These are phyloP conservation scores for Neoseiulus cucumeris DNA, from an alignment of 1,140 invertebrate genomes.

Conservation along the genomic window DNA sequence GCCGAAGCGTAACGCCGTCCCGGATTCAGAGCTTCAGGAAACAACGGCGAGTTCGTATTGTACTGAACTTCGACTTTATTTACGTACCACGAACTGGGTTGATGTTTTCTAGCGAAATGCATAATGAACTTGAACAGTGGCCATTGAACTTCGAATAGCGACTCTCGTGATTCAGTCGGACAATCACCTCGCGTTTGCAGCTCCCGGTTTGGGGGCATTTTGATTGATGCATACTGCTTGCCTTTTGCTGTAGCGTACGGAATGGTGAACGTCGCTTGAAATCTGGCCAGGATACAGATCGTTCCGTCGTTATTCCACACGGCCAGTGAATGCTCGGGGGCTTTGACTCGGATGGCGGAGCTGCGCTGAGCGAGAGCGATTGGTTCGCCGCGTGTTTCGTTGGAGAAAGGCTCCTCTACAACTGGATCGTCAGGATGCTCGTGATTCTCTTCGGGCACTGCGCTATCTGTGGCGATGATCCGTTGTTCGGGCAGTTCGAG, in stretches of 20 bases:
- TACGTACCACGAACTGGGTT: conserved; percentile 18
- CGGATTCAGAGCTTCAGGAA: conserved; percentile 20
- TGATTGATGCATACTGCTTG: conserved; percentile 14
- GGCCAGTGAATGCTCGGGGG: conserved; percentile 11
- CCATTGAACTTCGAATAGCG: neutral
- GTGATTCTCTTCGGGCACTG: neutral
- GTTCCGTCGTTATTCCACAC: conserved; percentile 21
- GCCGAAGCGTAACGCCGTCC: conserved; percentile 14
- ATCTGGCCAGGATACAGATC: conserved; percentile 23
- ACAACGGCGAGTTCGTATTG: conserved; percentile 21
- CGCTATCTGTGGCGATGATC: neutral
- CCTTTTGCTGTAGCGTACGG: conserved; percentile 18
- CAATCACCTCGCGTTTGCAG: neutral
- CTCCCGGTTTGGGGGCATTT: conserved; percentile 3
- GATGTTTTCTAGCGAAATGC: conserved; percentile 13
- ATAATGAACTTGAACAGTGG: neutral
- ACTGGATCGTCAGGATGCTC: neutral
- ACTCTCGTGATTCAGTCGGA: neutral
- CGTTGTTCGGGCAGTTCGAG: neutral
- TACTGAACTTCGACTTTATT: conserved; percentile 21
- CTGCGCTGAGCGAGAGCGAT: neutral
- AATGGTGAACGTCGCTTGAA: conserved; percentile 21
- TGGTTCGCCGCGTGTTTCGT: neutral
- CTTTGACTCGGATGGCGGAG: neutral
- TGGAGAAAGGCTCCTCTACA: neutral